phyloP scores from a whole-genome alignment of 2,888 invertebrate genomes.

The Galeruca laticollis region DNA sequence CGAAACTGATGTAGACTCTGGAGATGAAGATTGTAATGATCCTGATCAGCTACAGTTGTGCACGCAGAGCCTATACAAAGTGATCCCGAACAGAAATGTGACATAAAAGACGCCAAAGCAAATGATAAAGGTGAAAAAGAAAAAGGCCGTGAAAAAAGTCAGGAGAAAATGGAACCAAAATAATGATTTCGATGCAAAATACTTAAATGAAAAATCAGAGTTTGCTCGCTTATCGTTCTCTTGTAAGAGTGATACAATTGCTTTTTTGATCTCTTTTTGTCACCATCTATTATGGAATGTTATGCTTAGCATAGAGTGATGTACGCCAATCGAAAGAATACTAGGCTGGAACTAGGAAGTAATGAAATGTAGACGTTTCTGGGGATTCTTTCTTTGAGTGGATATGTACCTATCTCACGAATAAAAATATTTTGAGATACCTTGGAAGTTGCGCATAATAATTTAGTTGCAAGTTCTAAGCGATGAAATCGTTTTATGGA shows the following conservation, averaged over 20 bases:
- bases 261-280: neutral
- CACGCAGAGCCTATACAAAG: neutral
- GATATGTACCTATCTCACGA: too few relatives aligned
- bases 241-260: neutral
- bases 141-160: too few relatives aligned
- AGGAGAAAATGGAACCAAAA: too few relatives aligned
- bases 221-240: neutral
- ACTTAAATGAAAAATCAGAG: neutral
- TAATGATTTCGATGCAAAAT: neutral
- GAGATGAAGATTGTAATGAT: neutral
- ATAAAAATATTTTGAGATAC: too few relatives aligned
- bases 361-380: slow-evolving; percentile 16
- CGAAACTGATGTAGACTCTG: neutral
- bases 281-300: neutral
- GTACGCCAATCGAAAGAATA: neutral
- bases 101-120: neutral
- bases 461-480: too few relatives aligned
- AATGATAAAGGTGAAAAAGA: too few relatives aligned
- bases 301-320: neutral
- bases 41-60: neutral
- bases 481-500: too few relatives aligned
- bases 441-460: too few relatives aligned
- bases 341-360: neutral
- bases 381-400: neutral
- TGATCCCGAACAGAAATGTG: neutral